Evolutionary conservation across 2,888 invertebrate genomes (phyloP).

Genomic region (Agonopterix arenella): DNA sequence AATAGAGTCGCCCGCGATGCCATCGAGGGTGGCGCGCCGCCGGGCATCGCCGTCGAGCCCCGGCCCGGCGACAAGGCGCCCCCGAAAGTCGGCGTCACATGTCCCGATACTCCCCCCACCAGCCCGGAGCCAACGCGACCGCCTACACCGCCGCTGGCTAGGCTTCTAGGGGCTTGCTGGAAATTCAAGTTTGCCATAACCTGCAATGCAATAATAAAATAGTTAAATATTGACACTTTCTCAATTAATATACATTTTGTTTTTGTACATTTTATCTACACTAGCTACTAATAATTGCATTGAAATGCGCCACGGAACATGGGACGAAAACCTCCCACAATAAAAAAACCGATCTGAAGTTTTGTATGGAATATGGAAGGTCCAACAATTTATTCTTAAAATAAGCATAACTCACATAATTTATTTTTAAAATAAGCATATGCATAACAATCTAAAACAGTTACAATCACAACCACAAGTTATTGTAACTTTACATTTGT

Average conservation of each 20-base stretch:
- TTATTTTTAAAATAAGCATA: too few relatives aligned
- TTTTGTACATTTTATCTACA: too few relatives aligned
- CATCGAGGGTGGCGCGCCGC: slow-evolving; percentile 74
- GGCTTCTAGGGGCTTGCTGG: slow-evolving; percentile 91
- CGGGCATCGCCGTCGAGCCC: slow-evolving; percentile 61
- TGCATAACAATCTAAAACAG: too few relatives aligned
- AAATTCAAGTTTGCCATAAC: slow-evolving; percentile 97
- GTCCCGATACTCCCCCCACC: slow-evolving; percentile 82
- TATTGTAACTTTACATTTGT: too few relatives aligned
- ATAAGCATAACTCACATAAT: too few relatives aligned
- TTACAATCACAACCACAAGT: too few relatives aligned
- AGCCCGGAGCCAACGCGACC: slow-evolving; percentile 80
- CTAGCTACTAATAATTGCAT: too few relatives aligned
- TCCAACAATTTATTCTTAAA: too few relatives aligned
- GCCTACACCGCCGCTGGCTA: slow-evolving; percentile 82
- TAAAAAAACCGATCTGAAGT: too few relatives aligned
- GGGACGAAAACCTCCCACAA: too few relatives aligned
- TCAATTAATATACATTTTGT: slow-evolving; percentile 24
- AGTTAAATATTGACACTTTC: neutral
- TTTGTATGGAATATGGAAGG: too few relatives aligned
- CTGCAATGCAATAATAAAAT: slow-evolving; percentile 42
- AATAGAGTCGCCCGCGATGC: slow-evolving; percentile 81
- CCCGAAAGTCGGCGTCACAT: slow-evolving; percentile 73
- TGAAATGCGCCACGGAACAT: too few relatives aligned
- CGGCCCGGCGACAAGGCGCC: slow-evolving; percentile 68